A percentile compares a stretch with the other conserved stretches of the same genome.
phyloP scores from a whole-genome alignment of 2,797 vertebrate species.

The Rhinoraja longicauda region DNA sequence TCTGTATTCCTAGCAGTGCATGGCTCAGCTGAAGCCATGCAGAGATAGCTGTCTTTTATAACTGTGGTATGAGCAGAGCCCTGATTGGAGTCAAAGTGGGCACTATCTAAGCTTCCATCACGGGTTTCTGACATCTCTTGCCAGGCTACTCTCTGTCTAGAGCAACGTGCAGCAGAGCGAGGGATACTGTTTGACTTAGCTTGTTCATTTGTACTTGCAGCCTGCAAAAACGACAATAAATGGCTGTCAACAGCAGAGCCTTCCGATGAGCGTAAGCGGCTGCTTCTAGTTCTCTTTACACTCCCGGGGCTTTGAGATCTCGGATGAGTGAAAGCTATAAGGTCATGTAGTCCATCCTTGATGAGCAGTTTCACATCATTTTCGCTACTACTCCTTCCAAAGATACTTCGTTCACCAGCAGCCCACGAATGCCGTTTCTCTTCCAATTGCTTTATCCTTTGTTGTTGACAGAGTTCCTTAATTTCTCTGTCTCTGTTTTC shows the following conservation, averaged over 20 bases:
- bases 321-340: slow-evolving; percentile 66
- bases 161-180: slow-evolving; percentile 58
- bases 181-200: slow-evolving; percentile 84
- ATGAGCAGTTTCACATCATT: slow-evolving; percentile 82
- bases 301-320: slow-evolving; percentile 65
- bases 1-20: not conserved
- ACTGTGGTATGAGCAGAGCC: not conserved
- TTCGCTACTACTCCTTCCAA: slow-evolving; percentile 91
- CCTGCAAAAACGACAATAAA: slow-evolving; percentile 77
- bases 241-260: slow-evolving; percentile 69
- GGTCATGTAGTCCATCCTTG: slow-evolving; percentile 75
- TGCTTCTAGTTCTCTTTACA: slow-evolving; percentile 56
- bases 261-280: slow-evolving; percentile 78
- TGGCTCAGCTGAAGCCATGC: not conserved
- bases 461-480: slow-evolving; percentile 75
- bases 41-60: not conserved
- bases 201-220: slow-evolving; percentile 52
- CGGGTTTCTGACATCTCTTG: slow-evolving; percentile 45
- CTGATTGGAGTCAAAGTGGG: not conserved
- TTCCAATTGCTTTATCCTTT: slow-evolving; percentile 73
- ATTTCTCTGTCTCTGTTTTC: slow-evolving; percentile 81
- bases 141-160: slow-evolving; percentile 63
- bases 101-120: slow-evolving; percentile 9
- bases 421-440: slow-evolving; percentile 77
- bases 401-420: slow-evolving; percentile 60